Percentiles rank a stretch among this genome's conserved stretches.
These are phyloP conservation scores for Philopedon plagiatum DNA, from an alignment of 2,888 invertebrate species.

Conservation along the genomic window DNA sequence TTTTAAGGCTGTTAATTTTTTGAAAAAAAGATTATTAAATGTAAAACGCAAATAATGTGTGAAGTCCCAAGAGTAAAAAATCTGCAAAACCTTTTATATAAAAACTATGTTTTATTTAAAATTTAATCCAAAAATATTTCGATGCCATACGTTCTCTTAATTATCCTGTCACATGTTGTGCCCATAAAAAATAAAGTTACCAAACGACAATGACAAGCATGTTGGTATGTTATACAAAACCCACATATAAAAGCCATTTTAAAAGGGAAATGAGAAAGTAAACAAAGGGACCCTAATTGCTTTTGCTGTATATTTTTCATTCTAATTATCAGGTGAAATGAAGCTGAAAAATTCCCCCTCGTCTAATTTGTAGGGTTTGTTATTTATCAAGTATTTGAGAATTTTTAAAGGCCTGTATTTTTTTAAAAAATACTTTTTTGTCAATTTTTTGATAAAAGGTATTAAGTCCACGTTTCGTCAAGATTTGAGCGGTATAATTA, in stretches of 20 bases:
- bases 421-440: too few species aligned
- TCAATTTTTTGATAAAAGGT: too few species aligned
- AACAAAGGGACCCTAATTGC: constrained; percentile 11
- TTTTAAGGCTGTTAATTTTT: too few species aligned
- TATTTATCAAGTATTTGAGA: background rate
- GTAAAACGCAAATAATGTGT: too few species aligned
- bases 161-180: background rate
- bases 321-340: constrained; percentile 13
- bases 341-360: background rate
- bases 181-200: constrained; percentile 7
- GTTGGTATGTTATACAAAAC: constrained; percentile 6
- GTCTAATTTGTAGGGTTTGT: background rate
- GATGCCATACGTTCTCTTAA: background rate
- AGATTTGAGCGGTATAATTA: too few species aligned
- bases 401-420: too few species aligned
- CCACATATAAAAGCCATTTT: constrained; percentile 13
- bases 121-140: too few species aligned
- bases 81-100: too few species aligned
- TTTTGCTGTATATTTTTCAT: constrained; percentile 12
- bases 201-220: constrained; percentile 7
- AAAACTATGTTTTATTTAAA: too few species aligned
- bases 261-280: constrained; percentile 9
- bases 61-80: too few species aligned
- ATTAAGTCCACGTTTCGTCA: too few species aligned
- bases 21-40: too few species aligned